These are phyloP conservation scores for Bradynema listronoti DNA, from an alignment of 1,140 invertebrate species.

Conservation along the genomic window DNA sequence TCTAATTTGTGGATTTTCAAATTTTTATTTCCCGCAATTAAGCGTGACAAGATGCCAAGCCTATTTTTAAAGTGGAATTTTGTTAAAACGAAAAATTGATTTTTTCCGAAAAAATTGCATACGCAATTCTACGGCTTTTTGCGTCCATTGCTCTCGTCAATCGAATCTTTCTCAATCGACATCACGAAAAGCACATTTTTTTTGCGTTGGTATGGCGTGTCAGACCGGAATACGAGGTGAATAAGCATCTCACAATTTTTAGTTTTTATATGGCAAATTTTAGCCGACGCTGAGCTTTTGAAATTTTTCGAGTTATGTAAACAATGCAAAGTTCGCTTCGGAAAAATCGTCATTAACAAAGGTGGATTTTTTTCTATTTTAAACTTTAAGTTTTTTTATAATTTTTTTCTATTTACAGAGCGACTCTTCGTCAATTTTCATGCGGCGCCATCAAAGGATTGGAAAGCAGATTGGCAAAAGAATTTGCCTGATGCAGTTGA, in stretches of 20 bases:
- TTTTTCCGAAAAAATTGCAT: no score
- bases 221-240: slow-evolving; percentile 57
- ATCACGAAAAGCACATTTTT: background rate
- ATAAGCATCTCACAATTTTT: slow-evolving; percentile 16
- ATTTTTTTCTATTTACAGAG: slow-evolving; percentile 63
- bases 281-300: slow-evolving; percentile 48
- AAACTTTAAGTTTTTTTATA: slow-evolving; percentile 11
- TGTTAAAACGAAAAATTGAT: no score
- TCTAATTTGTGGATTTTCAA: no score
- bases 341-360: slow-evolving; percentile 55
- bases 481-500: slow-evolving; percentile 71
- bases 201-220: slow-evolving; percentile 45
- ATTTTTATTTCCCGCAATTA: no score
- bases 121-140: no score
- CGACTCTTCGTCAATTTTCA: slow-evolving; percentile 69
- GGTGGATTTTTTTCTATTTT: slow-evolving; percentile 28
- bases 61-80: no score
- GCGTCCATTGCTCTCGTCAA: no score
- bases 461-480: slow-evolving; percentile 74
- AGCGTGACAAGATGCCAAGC: no score
- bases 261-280: background rate
- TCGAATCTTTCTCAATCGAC: no score
- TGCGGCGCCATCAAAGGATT: slow-evolving; percentile 68
- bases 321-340: slow-evolving; percentile 53
- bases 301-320: slow-evolving; percentile 56